Base-by-base conservation (phyloP, 2,113 vertebrate genomes). In the Burhinus oedicnemus region DNA sequence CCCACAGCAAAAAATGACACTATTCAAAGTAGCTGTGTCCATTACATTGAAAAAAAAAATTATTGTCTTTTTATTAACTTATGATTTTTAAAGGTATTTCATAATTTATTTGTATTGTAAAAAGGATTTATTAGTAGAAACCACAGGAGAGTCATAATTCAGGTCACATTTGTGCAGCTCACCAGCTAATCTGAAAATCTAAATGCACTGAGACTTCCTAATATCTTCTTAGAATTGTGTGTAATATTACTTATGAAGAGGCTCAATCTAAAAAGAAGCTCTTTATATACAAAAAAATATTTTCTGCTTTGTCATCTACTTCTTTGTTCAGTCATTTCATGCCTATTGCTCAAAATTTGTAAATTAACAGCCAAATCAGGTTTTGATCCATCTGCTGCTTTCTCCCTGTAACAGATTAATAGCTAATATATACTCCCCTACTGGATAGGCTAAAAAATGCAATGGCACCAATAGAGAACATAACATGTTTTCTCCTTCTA, bases 171-270 rank as follows among this genome's bases (percentile, higher is more conserved):
- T 83, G 42, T 75, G 58, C 51, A 77, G 58, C 45, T 94, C 32
- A 83, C 51, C 51, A 92, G 58, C 29, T 92, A 92, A 95, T 90
- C 92, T 74, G 66, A 91, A 96, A 93, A 96, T 90, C 81, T 92
- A 60, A 87, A 89, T 70, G 58, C 64, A 61, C 32, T 74, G 70
- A 90, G 69, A 84, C 29, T 86, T 85, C 32, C n/a, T 79, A 75
- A 30, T 74, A 78, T 57, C 52, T 75, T 93, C 61, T 60, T 52
- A 84, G 71, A 88, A 88, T 51, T 74, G 17, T 61, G 26, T 83
- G 42, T 32, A 90, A 66, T 74, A 80, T 54, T 83, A 86, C 62
- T 91, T 83, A 83, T 6, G 17, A 96, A 70, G 17, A 83, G 58
- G 36, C 17, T 86, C 12, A 65, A 82, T 76, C 40, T 51, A 71